These are phyloP conservation scores for Embiotoca jacksoni DNA, from an alignment of 2,113 vertebrate species.

Conservation along the genomic window DNA sequence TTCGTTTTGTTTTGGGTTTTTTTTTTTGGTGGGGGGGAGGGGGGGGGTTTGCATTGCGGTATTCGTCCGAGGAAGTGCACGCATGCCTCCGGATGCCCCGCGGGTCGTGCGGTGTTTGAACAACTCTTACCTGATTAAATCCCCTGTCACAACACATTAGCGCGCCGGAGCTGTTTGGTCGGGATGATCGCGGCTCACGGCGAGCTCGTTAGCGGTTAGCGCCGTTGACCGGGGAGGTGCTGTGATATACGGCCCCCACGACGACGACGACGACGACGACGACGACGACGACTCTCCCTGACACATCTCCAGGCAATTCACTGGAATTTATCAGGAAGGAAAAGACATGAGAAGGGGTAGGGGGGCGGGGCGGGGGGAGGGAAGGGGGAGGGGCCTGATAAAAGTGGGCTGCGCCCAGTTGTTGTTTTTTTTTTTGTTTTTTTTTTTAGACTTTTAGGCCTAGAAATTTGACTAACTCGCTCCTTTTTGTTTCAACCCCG, in stretches of 20 bases:
- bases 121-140: conserved; percentile 65
- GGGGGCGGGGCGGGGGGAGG: no score
- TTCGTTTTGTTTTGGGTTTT: no score
- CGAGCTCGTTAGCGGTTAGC: conserved; percentile 81
- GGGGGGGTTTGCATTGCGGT: not conserved
- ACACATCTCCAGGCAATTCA: not conserved
- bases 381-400: no score
- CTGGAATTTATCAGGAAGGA: conserved; percentile 33
- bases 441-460: no score
- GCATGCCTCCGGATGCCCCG: not conserved
- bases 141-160: conserved; percentile 81
- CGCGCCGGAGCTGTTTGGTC: conserved; percentile 59
- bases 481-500: conserved; percentile 16
- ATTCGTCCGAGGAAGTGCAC: conserved; percentile 21
- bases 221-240: conserved; percentile 58
- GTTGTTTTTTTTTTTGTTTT: no score
- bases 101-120: conserved; percentile 50
- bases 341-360: conserved; percentile 14
- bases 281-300: conserved; percentile 38
- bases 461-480: conserved; percentile 8
- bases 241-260: conserved; percentile 46
- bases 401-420: no score
- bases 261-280: not conserved
- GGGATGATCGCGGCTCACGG: conserved; percentile 79
- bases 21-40: no score